Evolutionary conservation across 2,888 invertebrate species (phyloP), one percentile per base, ranked within the genome.

Genomic region (Diarsia brunnea): DNA sequence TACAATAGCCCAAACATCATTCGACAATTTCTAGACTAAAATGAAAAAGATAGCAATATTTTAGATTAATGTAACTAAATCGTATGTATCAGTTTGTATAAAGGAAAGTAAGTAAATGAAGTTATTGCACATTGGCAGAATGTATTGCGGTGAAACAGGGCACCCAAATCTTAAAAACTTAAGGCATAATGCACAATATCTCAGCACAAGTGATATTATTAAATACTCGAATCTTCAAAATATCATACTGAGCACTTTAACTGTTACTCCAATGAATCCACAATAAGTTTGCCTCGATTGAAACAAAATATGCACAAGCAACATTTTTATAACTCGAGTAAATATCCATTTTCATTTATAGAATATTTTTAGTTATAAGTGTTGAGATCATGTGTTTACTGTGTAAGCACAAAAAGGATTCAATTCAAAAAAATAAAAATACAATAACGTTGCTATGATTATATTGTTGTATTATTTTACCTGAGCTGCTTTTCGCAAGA

Each of bases 361-460:
- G 97, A 95, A 96, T 96, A 97, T 97, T 97, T 97, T 97, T 97
- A 97, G 97, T 97, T 97, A 90, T 97, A 97, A 97, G 97, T 97
- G 97, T 97, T 97, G 97, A 97, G 94, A 96, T 96, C 95, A 97
- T 96, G 97, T 97, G 97, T 97, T 97, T 97, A 97, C 97, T 97
- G 97, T 97, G 97, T 97, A 97, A 97, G 97, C 97, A 97, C 96
- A 97, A 92, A 97, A 97, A 96, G 97, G 95, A 97, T 97, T 97
- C 97, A 97, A 97, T 97, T 97, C 97, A 97, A 97, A 95, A 94
- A 93, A 94, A 94, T 92, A 92, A 94, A 94, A 97, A 97, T 97
- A 97, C 97, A 97, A 97, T 97, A 97, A 97, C 97, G 97, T 97
- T 97, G 97, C 97, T 97, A 97, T 97, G 97, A 97, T 96, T 95